Evolutionary conservation across 2,113 vertebrate genomes (phyloP), one percentile per base, ranked within the genome.

Genomic region (Amphiprion ocellaris): DNA sequence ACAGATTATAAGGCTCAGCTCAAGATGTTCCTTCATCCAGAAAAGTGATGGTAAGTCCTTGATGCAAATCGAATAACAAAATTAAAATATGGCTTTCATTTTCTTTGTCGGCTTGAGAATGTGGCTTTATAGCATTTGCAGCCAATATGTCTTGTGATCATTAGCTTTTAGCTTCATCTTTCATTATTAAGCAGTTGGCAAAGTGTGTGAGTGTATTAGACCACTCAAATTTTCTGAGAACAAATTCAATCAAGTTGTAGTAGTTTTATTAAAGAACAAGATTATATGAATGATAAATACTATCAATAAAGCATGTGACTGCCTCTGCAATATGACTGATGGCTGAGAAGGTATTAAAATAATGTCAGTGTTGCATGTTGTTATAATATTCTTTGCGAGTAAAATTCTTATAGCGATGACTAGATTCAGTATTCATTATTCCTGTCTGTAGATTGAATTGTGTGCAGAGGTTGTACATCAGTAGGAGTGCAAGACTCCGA

Each of bases 131-230:
- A 9, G 33, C 15, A 26, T 37, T 59, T 10, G 2, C 6, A 16
- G n/a, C 44, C 17, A 24, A 59, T n/a, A 19, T 24, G 16, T 52
- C 62, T 41, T 41, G 44, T 60, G 58, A 62, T 73, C 23, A 44
- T 52, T 73, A 41, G 59, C 16, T 53, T 52, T 2, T 26, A 37
- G 15, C 54, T 59, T 21, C 19, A 4, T n/a, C 30, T 44, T 28
- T 28, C 63, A 68, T 60, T 61, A 23, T 52, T 23, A 17, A 33
- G n/a, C n/a, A 8, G 19, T 5, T 50, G 11, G 17, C 53, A 60
- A 41, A 67, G 55, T 16, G 63, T 21, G 5, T 6, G 15, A 16
- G 41, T 39, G 50, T 19, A 53, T 58, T 16, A 17, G 23, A 47
- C 23, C 10, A 2, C 14, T 37, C 41, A 24, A 2, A 46, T 62